Conservation (phyloP, 2,113 vertebrate species). For the Astur gentilis region DNA sequence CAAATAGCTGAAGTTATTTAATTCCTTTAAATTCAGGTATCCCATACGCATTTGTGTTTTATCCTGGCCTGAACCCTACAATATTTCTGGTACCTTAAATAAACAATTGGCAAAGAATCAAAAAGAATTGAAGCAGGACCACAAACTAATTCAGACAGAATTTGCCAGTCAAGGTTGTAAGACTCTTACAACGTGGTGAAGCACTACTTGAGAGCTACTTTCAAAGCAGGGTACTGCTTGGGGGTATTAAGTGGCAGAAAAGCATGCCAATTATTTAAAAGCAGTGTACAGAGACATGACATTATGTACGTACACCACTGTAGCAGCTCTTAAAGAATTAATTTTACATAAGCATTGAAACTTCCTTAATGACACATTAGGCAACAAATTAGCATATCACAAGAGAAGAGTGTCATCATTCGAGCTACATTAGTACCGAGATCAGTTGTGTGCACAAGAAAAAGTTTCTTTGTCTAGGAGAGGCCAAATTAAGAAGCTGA, state of each 20-base stretch:
- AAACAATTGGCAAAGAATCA: background rate
- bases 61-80: background rate
- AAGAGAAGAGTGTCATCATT: background rate
- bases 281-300: background rate
- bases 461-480: constrained; percentile 27
- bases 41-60: background rate
- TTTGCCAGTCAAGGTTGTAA: background rate
- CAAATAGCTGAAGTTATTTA: background rate
- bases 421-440: background rate
- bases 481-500: constrained; percentile 15
- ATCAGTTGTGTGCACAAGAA: background rate
- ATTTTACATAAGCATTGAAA: background rate
- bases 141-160: background rate
- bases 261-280: background rate
- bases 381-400: constrained; percentile 12
- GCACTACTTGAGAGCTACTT: background rate
- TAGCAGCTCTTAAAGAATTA: constrained; percentile 1
- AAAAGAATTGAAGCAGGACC: background rate
- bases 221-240: background rate
- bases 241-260: background rate
- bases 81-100: background rate
- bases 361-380: background rate
- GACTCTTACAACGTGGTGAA: background rate
- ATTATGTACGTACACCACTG: background rate
- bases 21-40: background rate